phyloP scores from a whole-genome alignment of 1,140 invertebrate genomes.

The Drosophila jambulina region DNA sequence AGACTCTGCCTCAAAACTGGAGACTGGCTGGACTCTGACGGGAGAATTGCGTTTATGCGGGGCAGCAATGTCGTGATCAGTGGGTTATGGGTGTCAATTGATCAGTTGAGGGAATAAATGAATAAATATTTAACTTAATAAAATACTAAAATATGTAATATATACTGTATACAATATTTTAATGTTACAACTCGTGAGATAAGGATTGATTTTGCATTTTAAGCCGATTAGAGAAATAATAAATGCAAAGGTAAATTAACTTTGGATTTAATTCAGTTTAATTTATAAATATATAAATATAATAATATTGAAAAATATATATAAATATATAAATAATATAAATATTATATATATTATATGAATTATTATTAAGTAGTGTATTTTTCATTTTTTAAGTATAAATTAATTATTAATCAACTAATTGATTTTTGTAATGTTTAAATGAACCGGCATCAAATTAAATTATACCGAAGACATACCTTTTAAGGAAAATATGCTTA shows the following conservation, averaged over 20 bases:
- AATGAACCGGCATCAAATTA: not conserved
- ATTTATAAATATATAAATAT: too few relatives aligned
- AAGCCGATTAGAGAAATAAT: not conserved
- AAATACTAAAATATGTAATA: too few relatives aligned
- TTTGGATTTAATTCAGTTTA: too few relatives aligned
- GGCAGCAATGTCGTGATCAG: not conserved
- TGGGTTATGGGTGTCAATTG: not conserved
- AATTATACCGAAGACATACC: accelerated
- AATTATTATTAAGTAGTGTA: too few relatives aligned
- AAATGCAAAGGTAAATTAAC: too few relatives aligned
- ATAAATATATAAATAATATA: too few relatives aligned
- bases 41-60: slow-evolving; percentile 56
- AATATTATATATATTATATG: too few relatives aligned
- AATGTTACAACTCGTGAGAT: not conserved
- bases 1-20: slow-evolving; percentile 13
- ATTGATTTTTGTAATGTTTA: not conserved
- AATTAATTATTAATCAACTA: too few relatives aligned
- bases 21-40: not conserved
- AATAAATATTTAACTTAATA: too few relatives aligned
- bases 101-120: not conserved
- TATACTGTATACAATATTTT: too few relatives aligned
- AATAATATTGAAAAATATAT: too few relatives aligned
- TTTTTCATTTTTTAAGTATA: too few relatives aligned
- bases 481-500: not conserved
- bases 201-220: not conserved